Base-by-base conservation (phyloP, 2,797 vertebrate species). In the Phataginus tricuspis region DNA sequence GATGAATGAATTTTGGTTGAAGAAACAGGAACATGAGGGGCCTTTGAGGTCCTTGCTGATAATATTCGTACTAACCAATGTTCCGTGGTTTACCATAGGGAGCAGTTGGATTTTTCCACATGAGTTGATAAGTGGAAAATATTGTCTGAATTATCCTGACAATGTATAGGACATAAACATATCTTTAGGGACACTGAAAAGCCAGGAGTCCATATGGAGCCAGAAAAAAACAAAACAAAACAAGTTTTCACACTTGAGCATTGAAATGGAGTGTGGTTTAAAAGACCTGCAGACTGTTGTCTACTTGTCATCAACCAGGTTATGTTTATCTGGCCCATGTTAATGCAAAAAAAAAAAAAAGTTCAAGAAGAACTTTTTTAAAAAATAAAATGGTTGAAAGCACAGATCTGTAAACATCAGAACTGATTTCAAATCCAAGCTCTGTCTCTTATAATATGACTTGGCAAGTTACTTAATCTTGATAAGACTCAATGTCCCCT, bases 1-100 rank as follows among this genome's bases (percentile, higher is more conserved):
- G 96, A 89, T 96, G 97, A 97, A 89, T 96, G 92, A 92, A 69
- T 96, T 96, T 96, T 95, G 94, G 51, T 97, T 94, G 75, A 89
- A 94, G 66, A 92, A 96, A 89, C 6, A 86, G 53, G 64, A 95
- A 57, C 87, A 71, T 37, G 61, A 90, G 83, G 91, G 86, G 8
- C 45, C 88, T 98, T 80, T 72, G 85, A 86, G 90, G 95, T 89
- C 93, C 72, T 93, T 72, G 10, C 29, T 94, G 63, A 66, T 94
- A 68, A 90, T 71, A 86, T 89, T 88, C 75, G 71, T 18, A 49
- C 57, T 84, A 95, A 90, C 68, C 94, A 59, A 39, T 55, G 49
- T 90, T 96, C 78, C 59, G 37, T 2, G 80, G 29, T 53, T 84
- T 57, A 59, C 89, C 84, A 45, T 0, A 13, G 90, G 92, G 94